Evolutionary conservation across 2,113 vertebrate genomes (phyloP).

Genomic region (Brachypteracias leptosomus): DNA sequence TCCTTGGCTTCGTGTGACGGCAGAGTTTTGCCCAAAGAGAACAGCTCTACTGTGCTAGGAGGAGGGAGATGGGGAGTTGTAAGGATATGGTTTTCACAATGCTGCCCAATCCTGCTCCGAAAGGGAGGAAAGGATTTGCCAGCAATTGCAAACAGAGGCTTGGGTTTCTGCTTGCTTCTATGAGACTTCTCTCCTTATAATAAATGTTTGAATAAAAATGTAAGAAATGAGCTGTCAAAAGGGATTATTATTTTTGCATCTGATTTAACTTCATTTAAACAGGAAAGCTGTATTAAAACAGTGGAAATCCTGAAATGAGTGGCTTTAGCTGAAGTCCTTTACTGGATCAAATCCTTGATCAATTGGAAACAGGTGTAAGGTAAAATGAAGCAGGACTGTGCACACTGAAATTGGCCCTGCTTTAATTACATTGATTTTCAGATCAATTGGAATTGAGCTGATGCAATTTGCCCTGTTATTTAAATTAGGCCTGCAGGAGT

Average conservation of each 20-base stretch:
- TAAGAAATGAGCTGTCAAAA: conserved; percentile 20
- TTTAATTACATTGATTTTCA: conserved; percentile 65
- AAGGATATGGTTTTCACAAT: not conserved
- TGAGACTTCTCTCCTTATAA: conserved; percentile 50
- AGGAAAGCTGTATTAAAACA: not conserved
- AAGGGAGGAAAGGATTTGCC: not conserved
- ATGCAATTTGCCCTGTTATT: conserved; percentile 57
- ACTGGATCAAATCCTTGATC: conserved; percentile 35
- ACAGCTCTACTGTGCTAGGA: not conserved
- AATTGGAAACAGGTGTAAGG: conserved; percentile 52
- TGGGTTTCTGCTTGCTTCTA: not conserved
- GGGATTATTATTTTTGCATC: conserved; percentile 12
- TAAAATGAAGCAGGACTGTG: conserved; percentile 59
- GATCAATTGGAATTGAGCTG: conserved; percentile 53
- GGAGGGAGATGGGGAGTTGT: not conserved
- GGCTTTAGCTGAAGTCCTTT: not conserved
- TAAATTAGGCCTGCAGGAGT: conserved; percentile 48
- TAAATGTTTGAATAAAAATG: conserved; percentile 36
- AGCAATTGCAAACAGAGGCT: not conserved
- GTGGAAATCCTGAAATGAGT: not conserved
- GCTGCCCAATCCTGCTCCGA: not conserved
- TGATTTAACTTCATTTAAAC: not conserved
- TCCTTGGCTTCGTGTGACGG: conserved; percentile 14
- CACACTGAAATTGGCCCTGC: conserved; percentile 43
- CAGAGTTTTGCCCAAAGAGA: not conserved